phyloP scores from a whole-genome alignment of 2,888 invertebrate species.

The Pammene aurita region DNA sequence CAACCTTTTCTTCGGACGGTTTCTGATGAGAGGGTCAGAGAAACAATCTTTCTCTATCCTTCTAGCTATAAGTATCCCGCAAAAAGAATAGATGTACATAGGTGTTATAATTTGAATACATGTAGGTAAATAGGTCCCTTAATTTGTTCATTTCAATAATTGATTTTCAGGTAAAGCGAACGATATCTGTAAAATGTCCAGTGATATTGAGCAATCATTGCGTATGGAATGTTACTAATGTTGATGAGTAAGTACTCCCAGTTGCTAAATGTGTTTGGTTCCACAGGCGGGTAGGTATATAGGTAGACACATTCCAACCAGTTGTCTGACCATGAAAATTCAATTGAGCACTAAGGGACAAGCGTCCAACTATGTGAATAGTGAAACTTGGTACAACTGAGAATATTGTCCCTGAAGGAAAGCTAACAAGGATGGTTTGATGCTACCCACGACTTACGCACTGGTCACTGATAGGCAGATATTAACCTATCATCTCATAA shows the following conservation, averaged over 20 bases:
- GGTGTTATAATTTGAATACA: too few species aligned
- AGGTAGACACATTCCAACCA: not conserved
- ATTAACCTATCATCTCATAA: not conserved
- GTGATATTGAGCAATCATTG: conserved; percentile 76
- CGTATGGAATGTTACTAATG: conserved; percentile 75
- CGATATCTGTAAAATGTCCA: conserved; percentile 71
- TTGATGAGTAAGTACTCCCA: conserved; percentile 66
- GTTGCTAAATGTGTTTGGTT: not conserved
- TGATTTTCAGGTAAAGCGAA: conserved; percentile 67
- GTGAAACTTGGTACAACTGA: too few species aligned
- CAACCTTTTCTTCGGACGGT: too few species aligned
- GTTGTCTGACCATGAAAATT: not conserved
- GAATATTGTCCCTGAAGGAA: not conserved
- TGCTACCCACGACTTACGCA: not conserved
- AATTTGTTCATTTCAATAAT: too few species aligned
- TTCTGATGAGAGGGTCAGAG: too few species aligned
- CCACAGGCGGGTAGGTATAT: not conserved
- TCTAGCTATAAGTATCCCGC: too few species aligned
- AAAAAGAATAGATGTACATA: too few species aligned
- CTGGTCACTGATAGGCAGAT: not conserved
- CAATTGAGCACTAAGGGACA: not conserved
- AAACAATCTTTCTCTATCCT: too few species aligned
- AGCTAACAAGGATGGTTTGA: not conserved
- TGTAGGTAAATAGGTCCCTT: too few species aligned
- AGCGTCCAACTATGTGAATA: too few species aligned